A percentile compares a stretch with the other conserved stretches of the same genome.
Conservation (phyloP, 2,113 vertebrate species). For the Sturnira hondurensis region DNA sequence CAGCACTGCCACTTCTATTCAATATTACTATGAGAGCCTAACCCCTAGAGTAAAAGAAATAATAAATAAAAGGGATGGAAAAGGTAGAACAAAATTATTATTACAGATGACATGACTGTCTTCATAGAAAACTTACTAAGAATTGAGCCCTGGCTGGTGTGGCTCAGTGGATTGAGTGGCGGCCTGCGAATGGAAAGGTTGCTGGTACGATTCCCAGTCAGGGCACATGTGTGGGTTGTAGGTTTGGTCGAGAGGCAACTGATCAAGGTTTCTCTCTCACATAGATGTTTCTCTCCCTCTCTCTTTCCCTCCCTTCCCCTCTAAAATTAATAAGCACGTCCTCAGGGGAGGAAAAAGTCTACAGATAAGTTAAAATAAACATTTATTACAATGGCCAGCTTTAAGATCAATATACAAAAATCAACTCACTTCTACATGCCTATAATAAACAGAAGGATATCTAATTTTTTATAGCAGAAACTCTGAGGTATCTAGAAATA, state of each 20-base stretch:
- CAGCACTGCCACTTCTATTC: background rate
- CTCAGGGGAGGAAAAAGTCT: too few species aligned
- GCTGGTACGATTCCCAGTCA: too few species aligned
- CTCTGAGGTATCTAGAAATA: background rate
- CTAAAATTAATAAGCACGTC: background rate
- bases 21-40: background rate
- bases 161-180: too few species aligned
- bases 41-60: background rate
- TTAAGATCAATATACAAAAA: background rate
- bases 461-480: background rate
- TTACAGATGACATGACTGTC: background rate
- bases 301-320: background rate
- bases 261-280: too few species aligned
- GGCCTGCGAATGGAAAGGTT: too few species aligned
- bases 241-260: too few species aligned
- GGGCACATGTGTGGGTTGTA: too few species aligned
- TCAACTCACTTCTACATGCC: background rate
- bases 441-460: background rate
- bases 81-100: background rate
- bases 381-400: background rate
- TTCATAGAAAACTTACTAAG: background rate
- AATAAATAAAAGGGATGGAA: background rate
- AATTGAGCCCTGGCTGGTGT: background rate
- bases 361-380: background rate
- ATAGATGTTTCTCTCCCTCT: too few species aligned